A percentile compares a stretch with the other conserved stretches of the same genome.
Evolutionary conservation across 2,113 vertebrate species (phyloP).

Genomic region (Xiphophorus maculatus): DNA sequence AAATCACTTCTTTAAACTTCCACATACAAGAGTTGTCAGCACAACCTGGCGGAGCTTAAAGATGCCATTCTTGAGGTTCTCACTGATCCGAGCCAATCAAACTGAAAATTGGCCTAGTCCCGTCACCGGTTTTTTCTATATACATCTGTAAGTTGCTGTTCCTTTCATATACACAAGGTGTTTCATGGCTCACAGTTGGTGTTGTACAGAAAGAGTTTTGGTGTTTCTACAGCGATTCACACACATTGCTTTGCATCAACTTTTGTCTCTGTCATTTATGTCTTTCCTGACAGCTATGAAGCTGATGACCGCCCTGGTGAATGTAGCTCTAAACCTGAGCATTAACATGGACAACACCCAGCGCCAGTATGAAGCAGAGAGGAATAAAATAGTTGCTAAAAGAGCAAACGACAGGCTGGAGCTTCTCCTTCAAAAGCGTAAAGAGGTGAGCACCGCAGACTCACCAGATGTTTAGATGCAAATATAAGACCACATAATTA

Average conservation of each 20-base stretch:
- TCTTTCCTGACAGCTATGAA: conserved; percentile 89
- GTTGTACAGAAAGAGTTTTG: too few relatives aligned
- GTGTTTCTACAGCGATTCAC: neutral
- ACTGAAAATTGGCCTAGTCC: too few relatives aligned
- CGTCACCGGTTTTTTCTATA: too few relatives aligned
- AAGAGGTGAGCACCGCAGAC: conserved; percentile 85
- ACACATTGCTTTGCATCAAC: neutral
- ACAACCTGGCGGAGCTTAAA: too few relatives aligned
- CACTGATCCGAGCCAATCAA: too few relatives aligned
- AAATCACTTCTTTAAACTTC: too few relatives aligned
- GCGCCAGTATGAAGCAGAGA: conserved; percentile 95
- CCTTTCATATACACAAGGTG: too few relatives aligned
- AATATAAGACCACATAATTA: neutral
- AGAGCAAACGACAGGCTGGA: conserved; percentile 96
- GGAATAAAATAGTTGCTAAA: conserved; percentile 98
- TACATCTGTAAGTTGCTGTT: too few relatives aligned
- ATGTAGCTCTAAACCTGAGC: conserved; percentile 98
- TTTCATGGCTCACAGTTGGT: too few relatives aligned
- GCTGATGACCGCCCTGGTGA: conserved; percentile 98
- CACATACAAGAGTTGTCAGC: too few relatives aligned
- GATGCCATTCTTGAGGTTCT: too few relatives aligned
- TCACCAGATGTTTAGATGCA: neutral
- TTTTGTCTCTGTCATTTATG: conserved; percentile 13
- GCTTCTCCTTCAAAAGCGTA: conserved; percentile 94
- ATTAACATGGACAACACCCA: conserved; percentile 99